These are phyloP conservation scores for Lasioglossum villosulum DNA, from an alignment of 2,888 invertebrate genomes.

Conservation along the genomic window DNA sequence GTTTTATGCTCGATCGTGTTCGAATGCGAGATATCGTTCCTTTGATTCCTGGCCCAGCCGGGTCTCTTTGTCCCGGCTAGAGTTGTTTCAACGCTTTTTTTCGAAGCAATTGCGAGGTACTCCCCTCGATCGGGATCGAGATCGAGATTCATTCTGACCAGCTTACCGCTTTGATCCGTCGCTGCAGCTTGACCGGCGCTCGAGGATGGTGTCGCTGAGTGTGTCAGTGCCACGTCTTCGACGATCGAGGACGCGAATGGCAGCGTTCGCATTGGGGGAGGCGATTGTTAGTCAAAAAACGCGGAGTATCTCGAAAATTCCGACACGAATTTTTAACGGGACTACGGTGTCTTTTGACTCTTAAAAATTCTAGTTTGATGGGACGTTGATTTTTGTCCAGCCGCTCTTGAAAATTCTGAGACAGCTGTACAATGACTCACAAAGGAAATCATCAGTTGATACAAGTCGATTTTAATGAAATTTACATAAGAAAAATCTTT, in stretches of 20 bases:
- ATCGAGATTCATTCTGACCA: constrained; percentile 15
- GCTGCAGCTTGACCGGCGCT: constrained; percentile 75
- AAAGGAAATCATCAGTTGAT: too few species aligned
- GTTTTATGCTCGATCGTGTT: constrained; percentile 56
- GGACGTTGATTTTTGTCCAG: background rate
- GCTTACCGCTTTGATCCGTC: constrained; percentile 79
- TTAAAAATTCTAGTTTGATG: background rate
- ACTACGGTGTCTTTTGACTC: background rate
- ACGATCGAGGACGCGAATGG: constrained; percentile 58
- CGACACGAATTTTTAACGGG: background rate
- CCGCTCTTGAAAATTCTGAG: background rate
- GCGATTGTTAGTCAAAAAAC: constrained; percentile 47
- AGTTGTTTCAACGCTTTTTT: constrained; percentile 22
- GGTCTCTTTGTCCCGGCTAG: background rate
- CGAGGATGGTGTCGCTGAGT: constrained; percentile 78
- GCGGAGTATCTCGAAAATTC: constrained; percentile 7
- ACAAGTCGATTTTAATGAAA: too few species aligned
- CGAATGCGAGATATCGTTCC: constrained; percentile 45
- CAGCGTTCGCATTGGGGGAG: constrained; percentile 44
- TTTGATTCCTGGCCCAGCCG: constrained; percentile 35
- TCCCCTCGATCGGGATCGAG: background rate
- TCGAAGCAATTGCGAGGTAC: background rate
- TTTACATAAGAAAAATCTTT: too few species aligned
- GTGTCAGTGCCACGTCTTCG: constrained; percentile 78
- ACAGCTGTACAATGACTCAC: background rate